Conservation (phyloP, 2,797 vertebrate species). For the Hoplostethus mediterraneus region DNA sequence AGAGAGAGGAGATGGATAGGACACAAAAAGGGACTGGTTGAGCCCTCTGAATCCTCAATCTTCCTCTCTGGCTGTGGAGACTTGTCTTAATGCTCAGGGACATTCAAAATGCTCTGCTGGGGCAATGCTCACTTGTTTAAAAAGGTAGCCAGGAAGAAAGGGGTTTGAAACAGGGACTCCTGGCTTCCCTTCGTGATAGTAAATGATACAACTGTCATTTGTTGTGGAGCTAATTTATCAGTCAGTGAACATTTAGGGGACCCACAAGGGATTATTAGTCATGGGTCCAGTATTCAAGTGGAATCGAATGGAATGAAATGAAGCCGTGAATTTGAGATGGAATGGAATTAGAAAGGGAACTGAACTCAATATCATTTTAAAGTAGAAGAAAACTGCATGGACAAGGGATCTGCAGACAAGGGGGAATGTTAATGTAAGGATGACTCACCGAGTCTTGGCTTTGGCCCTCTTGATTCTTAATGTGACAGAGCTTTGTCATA, state of each 20-base stretch:
- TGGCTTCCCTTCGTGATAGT: slow-evolving; percentile 18
- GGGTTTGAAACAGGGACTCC: slow-evolving; percentile 14
- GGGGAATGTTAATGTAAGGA: slow-evolving; percentile 58
- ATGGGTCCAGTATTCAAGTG: slow-evolving; percentile 37
- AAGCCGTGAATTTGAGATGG: slow-evolving; percentile 33
- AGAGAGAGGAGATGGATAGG: slow-evolving; percentile 31
- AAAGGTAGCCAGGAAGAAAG: not conserved
- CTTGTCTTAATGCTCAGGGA: not conserved
- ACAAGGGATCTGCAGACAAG: not conserved
- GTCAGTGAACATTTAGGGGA: slow-evolving; percentile 18
- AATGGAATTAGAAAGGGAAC: slow-evolving; percentile 27
- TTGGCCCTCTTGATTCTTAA: slow-evolving; percentile 30
- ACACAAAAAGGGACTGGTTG: slow-evolving; percentile 19
- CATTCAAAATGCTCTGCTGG: slow-evolving; percentile 27
- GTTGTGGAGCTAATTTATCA: not conserved
- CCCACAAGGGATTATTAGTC: slow-evolving; percentile 63
- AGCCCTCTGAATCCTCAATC: slow-evolving; percentile 14
- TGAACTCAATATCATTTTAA: slow-evolving; percentile 35
- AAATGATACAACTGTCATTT: slow-evolving; percentile 7
- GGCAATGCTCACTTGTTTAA: slow-evolving; percentile 4
- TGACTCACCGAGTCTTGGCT: slow-evolving; percentile 36
- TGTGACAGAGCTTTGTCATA: slow-evolving; percentile 18
- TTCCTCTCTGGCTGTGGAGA: slow-evolving; percentile 14
- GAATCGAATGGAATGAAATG: slow-evolving; percentile 63
- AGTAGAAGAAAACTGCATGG: not conserved